phyloP scores from a whole-genome alignment of 2,888 invertebrate species.

The Acanthacorydalis orientalis region DNA sequence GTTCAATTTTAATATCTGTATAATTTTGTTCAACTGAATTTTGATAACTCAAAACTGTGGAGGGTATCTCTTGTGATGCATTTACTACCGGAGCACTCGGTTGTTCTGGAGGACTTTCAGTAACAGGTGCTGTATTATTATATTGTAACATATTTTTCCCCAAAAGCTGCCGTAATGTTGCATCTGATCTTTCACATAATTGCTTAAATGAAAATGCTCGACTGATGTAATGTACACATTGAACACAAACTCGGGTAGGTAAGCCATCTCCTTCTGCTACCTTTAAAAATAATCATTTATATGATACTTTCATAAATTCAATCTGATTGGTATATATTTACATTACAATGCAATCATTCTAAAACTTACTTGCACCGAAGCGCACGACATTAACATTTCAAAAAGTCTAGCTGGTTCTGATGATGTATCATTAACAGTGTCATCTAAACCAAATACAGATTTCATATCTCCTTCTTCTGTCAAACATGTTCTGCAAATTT shows the following conservation, averaged over 20 bases:
- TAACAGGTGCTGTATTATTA: not conserved
- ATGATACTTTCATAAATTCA: not conserved
- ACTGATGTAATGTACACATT: constrained; percentile 23
- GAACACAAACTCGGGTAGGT: constrained; percentile 22
- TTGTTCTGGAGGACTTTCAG: too few relatives aligned
- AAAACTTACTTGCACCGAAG: constrained; percentile 20
- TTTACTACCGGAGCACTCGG: too few relatives aligned
- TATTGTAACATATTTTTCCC: constrained; percentile 1
- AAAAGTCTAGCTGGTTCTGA: constrained; percentile 14
- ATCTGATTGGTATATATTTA: not conserved
- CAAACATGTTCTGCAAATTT: constrained; percentile 25
- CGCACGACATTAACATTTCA: constrained; percentile 23
- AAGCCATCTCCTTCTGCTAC: constrained; percentile 22
- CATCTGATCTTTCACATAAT: constrained; percentile 23
- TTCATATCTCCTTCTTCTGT: constrained; percentile 19
- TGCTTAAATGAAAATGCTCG: constrained; percentile 23
- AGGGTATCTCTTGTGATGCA: too few relatives aligned
- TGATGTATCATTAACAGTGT: constrained; percentile 15
- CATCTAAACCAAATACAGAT: constrained; percentile 21
- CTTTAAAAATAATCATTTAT: constrained; percentile 11
- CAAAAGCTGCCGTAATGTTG: constrained; percentile 15
- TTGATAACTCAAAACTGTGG: too few relatives aligned
- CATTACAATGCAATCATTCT: not conserved
- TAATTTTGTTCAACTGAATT: not conserved
- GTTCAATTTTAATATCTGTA: constrained; percentile 5